Evolutionary conservation across 2,113 vertebrate species (phyloP).

Genomic region (Lethenteron reissneri): DNA sequence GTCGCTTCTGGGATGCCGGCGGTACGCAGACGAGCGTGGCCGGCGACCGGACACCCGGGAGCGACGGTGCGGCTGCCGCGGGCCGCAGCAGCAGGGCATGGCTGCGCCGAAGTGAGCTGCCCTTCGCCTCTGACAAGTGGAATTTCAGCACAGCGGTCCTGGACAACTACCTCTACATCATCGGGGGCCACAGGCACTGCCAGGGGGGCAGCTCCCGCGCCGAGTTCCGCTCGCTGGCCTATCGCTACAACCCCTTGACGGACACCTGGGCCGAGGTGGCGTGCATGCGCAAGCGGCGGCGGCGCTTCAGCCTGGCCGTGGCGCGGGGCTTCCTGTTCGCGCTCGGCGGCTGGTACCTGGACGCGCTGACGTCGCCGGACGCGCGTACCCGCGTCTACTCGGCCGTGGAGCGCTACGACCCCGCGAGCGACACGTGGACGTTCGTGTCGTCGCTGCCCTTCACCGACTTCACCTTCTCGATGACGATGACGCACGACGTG

Average conservation of each 20-base stretch:
- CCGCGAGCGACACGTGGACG: constrained; percentile 26
- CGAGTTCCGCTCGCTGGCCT: constrained; percentile 33
- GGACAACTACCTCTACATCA: constrained; percentile 32
- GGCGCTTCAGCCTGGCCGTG: constrained; percentile 34
- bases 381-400: constrained; percentile 27
- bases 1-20: too few relatives aligned
- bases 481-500: constrained; percentile 34
- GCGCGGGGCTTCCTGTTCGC: constrained; percentile 29
- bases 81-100: constrained; percentile 16
- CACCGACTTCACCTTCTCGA: constrained; percentile 27
- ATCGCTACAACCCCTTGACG: constrained; percentile 29
- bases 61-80: constrained; percentile 19
- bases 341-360: constrained; percentile 37
- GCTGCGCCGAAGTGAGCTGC: constrained; percentile 20
- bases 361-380: constrained; percentile 26
- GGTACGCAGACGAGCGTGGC: constrained; percentile 15
- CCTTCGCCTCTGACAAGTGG: constrained; percentile 37
- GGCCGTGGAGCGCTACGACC: constrained; percentile 35
- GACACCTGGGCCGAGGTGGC: constrained; percentile 23
- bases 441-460: constrained; percentile 34
- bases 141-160: constrained; percentile 34
- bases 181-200: constrained; percentile 29
- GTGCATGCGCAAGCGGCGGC: constrained; percentile 27
- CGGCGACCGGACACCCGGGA: constrained; percentile 6
- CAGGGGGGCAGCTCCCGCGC: constrained; percentile 19